Base-by-base conservation (phyloP, 1,140 invertebrate species). In the Hyles vespertilio region DNA sequence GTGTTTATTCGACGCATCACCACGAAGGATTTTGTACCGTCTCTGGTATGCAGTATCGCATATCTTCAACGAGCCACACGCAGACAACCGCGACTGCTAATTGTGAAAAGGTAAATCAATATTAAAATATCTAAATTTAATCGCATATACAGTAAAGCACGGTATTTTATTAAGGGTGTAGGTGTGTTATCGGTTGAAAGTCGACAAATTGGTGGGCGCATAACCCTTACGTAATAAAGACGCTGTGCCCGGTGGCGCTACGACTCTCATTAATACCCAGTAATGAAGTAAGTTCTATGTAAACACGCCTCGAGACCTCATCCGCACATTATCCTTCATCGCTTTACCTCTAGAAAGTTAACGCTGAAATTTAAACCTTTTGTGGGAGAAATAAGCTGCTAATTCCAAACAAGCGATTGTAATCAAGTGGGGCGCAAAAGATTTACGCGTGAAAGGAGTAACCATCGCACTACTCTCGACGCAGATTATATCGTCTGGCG, bases 21-120 rank as follows among this genome's bases (percentile, higher is more conserved):
- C 94, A 95, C 72, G 95, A 96, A 84, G 94, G 94, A 36, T 96
- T 94, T 75, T 96, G 95, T 77, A 95, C 93, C 59, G 94, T 94
- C 61, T 93, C 93, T 12, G 94, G 94, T 32, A 95, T 96, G 94
- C 94, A 96, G 84, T 96, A 96, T 79, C 90, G 94, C 51, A 95
- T 95, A 68, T 92, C 91, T 3, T 93, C 94, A 58, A 92, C 95
- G 51, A 92, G 94, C 84, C 92, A 95, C 84, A 93, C 94, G 67
- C 92, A 96, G 89, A 94, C 95, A 51, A 93, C 95, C 72, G 91
- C 95, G 54, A 94, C 95, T 50, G 91, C 94, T 59, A 93, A 94
- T 56, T 92, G 93, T 58, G 93, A 94, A 69, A 88, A 89, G 83
- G 88, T 90, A 75, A 81, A 49, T 5, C 43, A 55, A 22, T 59